Evolutionary conservation across 2,888 invertebrate genomes (phyloP), one percentile per base, ranked within the genome.

Genomic region (Drosophila recens): DNA sequence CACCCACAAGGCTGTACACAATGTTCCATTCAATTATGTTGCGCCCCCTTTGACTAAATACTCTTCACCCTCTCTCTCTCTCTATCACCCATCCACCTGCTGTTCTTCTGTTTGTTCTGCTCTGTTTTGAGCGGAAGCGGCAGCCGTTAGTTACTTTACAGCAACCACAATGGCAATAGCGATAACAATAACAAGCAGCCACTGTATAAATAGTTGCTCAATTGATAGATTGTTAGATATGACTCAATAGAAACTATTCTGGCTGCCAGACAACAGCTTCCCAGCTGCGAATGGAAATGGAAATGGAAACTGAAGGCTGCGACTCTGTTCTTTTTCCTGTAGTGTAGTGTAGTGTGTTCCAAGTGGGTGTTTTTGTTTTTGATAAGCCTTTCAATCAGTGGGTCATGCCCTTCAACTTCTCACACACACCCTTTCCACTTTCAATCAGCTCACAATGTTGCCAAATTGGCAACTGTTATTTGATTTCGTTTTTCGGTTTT

Each of bases 11-110:
- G 77, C 80, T 80, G 64, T 54, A 45, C 40, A 61, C 53, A 54
- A 54, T 66, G 79, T 82, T 76, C 67, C 86, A 88, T 80, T 82
- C 87, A 82, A 82, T 82, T 82, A 86, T 86, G 80, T 68, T 80
- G 68, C 45, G 49, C 42, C 46, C 27, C 34, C 54, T 8, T 51
- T n/a, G 9, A 17, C 15, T 48, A 34, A 15, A 45, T 17, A 30
- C 43, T 17, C 33, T 27, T 11, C 38, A 38, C 51, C 34, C 10
- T 15, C 33, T 20, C 42, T 34, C 46, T 38, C 23, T 17, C 8
- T 66, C 27, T 17, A 4, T 67, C 53, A 27, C 27, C 27, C 6
- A 27, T 72, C 38, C 38, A 15, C 38, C 20, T 58, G 56, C 56
- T 72, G 30, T 27, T 27, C 27, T 27, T 27, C 53, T 63, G 62